phyloP scores from a whole-genome alignment of 2,888 invertebrate species.

The Pollenia griseotomentosa region DNA sequence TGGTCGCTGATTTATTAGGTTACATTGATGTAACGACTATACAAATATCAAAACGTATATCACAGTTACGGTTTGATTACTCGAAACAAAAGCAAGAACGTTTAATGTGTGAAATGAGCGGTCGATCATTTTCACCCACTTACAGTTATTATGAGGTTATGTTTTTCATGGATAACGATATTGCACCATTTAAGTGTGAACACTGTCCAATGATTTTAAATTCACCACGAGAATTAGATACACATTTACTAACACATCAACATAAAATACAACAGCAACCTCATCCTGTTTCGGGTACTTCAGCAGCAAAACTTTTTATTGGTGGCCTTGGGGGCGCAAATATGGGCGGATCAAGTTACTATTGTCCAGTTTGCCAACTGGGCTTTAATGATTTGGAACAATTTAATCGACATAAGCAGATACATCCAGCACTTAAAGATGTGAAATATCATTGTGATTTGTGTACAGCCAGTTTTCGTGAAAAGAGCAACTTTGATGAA shows the following conservation, averaged over 20 bases:
- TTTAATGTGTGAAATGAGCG: conserved; percentile 78
- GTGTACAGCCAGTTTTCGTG: conserved; percentile 81
- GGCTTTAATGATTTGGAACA: conserved; percentile 79
- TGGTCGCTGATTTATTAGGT: conserved; percentile 79
- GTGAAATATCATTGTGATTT: conserved; percentile 80
- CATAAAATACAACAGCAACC: conserved; percentile 72
- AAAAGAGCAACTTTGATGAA: conserved; percentile 81
- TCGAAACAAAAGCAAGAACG: conserved; percentile 81
- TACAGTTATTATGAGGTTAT: conserved; percentile 81
- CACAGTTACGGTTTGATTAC: conserved; percentile 81
- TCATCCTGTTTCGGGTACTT: conserved; percentile 22
- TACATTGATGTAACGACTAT: conserved; percentile 81
- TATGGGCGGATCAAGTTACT: conserved; percentile 74
- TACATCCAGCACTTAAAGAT: conserved; percentile 77
- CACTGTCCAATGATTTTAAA: conserved; percentile 79
- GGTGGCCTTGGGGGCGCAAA: conserved; percentile 13
- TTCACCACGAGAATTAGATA: conserved; percentile 79
- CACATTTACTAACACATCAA: conserved; percentile 79
- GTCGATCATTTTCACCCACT: conserved; percentile 78
- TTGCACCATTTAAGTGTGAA: conserved; percentile 81
- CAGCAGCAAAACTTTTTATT: conserved; percentile 6
- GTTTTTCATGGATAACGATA: conserved; percentile 81
- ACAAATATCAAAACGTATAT: conserved; percentile 81
- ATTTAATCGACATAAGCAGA: conserved; percentile 79
- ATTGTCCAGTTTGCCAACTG: conserved; percentile 78